Evolutionary conservation across 2,113 vertebrate species (phyloP).

Genomic region (Ascaphus truei): DNA sequence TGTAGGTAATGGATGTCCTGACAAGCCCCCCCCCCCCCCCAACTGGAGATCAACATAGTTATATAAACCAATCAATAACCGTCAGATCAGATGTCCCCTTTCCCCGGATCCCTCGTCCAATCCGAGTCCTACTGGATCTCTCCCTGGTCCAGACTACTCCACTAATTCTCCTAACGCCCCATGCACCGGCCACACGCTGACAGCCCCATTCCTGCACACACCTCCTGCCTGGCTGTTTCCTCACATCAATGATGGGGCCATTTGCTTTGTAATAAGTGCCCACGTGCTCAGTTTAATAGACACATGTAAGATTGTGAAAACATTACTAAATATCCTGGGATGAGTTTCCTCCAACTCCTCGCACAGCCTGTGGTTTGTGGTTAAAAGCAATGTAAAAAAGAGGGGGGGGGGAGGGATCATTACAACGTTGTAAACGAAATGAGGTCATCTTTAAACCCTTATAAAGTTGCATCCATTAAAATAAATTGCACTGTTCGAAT

Average conservation of each 20-base stretch:
- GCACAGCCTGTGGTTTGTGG: background rate
- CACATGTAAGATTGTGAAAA: background rate
- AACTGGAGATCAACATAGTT: no score
- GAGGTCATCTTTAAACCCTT: background rate
- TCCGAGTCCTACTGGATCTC: no score
- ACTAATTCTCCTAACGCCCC: no score
- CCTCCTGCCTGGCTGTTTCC: no score
- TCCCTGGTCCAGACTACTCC: no score
- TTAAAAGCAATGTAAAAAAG: background rate
- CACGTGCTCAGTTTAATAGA: background rate
- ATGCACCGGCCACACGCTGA: no score
- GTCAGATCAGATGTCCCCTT: no score
- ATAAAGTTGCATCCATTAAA: background rate
- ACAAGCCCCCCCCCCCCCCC: background rate
- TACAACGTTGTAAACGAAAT: constrained; percentile 1
- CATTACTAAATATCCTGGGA: background rate
- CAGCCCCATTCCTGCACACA: no score
- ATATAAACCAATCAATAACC: no score
- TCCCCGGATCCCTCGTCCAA: no score
- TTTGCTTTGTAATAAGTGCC: background rate
- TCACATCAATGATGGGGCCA: no score
- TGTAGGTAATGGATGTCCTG: background rate
- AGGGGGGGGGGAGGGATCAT: background rate
- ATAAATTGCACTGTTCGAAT: background rate
- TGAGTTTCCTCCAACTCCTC: background rate